Base-by-base conservation (phyloP, 2,113 vertebrate genomes). In the Toxostoma redivivum region DNA sequence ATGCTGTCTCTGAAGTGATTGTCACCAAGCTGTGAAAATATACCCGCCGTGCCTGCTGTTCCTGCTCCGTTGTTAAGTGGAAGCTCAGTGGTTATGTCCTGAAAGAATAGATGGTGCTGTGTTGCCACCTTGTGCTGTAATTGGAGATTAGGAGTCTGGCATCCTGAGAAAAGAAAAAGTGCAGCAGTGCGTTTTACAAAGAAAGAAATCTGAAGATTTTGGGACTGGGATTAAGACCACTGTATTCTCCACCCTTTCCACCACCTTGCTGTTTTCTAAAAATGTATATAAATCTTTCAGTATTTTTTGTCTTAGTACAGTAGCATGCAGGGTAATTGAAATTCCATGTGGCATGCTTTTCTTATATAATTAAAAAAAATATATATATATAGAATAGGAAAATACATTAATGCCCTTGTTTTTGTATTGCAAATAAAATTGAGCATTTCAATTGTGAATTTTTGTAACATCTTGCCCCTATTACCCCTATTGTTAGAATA, bases 81-180 rank as follows among this genome's bases (percentile, higher is more conserved):
- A 27, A 86, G 30, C 53, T 73, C 28, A 1, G 31, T 64, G 50
- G 12, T 37, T 82, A 65, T 83, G 25, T 64, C 47, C 58, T 53
- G 81, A 40, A 81, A 71, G 86, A 92, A 81, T 38, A 71, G 80
- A 53, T 56, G 81, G 87, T 81, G 69, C 76, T 56, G 77, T 71
- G 79, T 97, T 96, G 96, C 96, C 94, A 97, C 90, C 97, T 97
- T 91, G 91, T 97, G 96, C 96, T 94, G 58, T 7, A 30, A 74
- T 21, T 57, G 86, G 87, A 93, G 79, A 94, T 76, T 16, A 61
- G 51, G 62, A 70, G 27, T 47, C 53, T 53, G 66, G 31, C 50
- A 33, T 54, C 17, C 40, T 28, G n/a, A n/a, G 57, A 51, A 81
- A 66, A 65, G 16, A 25, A 56, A 33, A 83, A 64, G 19, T 42